A percentile compares a stretch with the other conserved stretches of the same genome.
These are phyloP conservation scores for Phalera bucephala DNA, from an alignment of 2,888 invertebrate species.

Conservation along the genomic window DNA sequence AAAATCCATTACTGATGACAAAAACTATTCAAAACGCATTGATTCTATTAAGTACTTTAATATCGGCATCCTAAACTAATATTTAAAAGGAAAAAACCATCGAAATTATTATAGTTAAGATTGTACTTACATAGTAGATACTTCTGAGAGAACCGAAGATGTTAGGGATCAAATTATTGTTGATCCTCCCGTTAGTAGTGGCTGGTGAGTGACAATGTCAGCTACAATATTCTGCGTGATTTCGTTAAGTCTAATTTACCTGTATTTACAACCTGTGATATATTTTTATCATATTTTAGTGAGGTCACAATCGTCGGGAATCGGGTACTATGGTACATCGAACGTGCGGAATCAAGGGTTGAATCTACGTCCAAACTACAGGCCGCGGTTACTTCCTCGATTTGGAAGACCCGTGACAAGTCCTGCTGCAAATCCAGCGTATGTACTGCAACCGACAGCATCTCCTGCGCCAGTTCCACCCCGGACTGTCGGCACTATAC, in stretches of 20 bases:
- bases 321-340: slow-evolving; percentile 29
- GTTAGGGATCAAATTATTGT: slow-evolving; percentile 31
- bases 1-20: too few relatives aligned
- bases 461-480: neutral
- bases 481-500: neutral
- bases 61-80: too few relatives aligned
- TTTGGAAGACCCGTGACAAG: neutral
- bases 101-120: slow-evolving; percentile 10
- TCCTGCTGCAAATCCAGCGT: neutral
- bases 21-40: too few relatives aligned
- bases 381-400: slow-evolving; percentile 1
- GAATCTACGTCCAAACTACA: slow-evolving; percentile 5
- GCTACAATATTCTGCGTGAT: slow-evolving; percentile 5
- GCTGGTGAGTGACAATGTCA: slow-evolving; percentile 40
- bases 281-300: slow-evolving; percentile 15
- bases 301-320: slow-evolving; percentile 3
- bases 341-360: slow-evolving; percentile 27
- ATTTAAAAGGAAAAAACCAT: too few relatives aligned
- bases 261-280: slow-evolving; percentile 6
- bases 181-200: slow-evolving; percentile 34
- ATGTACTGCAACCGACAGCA: too few relatives aligned
- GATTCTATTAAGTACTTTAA: too few relatives aligned
- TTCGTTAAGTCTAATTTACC: slow-evolving; percentile 3
- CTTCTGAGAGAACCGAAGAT: slow-evolving; percentile 8
- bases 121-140: slow-evolving; percentile 5